Conservation (phyloP, 2,797 vertebrate genomes). For the Acanthurus lineatus region DNA sequence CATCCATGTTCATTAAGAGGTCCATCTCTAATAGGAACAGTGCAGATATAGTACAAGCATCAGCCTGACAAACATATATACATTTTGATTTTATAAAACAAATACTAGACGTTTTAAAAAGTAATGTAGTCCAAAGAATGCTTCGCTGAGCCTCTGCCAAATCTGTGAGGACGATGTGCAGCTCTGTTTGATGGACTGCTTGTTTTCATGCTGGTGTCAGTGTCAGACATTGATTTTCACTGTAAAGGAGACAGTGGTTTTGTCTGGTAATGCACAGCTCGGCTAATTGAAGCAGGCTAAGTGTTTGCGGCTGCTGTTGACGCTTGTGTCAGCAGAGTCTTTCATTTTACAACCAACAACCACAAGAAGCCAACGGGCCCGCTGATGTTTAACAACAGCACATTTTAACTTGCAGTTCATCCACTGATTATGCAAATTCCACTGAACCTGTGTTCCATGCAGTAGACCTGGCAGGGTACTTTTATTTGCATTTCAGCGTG, state of each 20-base stretch:
- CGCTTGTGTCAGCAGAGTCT: conserved; percentile 64
- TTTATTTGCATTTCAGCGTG: conserved; percentile 39
- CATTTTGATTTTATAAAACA: too few species aligned
- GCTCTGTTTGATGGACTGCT: conserved; percentile 9
- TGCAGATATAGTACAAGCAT: too few species aligned
- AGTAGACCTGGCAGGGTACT: conserved; percentile 19
- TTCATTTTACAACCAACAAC: conserved; percentile 60
- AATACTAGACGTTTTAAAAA: background rate
- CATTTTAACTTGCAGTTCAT: conserved; percentile 38
- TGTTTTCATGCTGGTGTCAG: conserved; percentile 19
- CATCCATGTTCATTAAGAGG: too few species aligned
- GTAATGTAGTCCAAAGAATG: background rate
- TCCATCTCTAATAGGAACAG: too few species aligned
- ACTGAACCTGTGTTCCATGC: conserved; percentile 38
- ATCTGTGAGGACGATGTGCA: conserved; percentile 3
- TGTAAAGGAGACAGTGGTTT: conserved; percentile 60
- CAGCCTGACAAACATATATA: too few species aligned
- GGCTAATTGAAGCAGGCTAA: conserved; percentile 65
- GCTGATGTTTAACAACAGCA: conserved; percentile 26
- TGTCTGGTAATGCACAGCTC: conserved; percentile 52
- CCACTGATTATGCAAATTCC: conserved; percentile 42
- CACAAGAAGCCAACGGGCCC: conserved; percentile 21
- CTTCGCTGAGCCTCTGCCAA: background rate
- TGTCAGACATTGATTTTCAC: conserved; percentile 56
- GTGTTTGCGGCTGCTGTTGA: conserved; percentile 60